Base-by-base conservation (phyloP, 2,888 invertebrate genomes). In the Volucella bombylans region DNA sequence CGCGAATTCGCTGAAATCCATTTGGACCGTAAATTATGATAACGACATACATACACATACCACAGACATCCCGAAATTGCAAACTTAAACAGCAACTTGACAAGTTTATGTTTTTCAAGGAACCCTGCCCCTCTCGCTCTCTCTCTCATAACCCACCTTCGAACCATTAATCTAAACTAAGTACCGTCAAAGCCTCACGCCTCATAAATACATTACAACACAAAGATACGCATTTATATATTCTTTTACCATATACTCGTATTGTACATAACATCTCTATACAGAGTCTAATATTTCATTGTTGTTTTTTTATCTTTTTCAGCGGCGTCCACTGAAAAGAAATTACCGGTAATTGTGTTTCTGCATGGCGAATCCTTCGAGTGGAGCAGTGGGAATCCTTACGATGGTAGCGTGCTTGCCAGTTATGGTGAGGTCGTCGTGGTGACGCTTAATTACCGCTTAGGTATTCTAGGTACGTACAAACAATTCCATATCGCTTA, bases 371-470 rank as follows among this genome's bases (percentile, higher is more conserved):
- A 92, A 90, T 96, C 96, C 68, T 97, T 97, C 91, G 97, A 97
- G 90, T 98, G 97, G 96, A 98, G 98, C 91, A 97, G 98, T 64
- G 99, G 99, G 87, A 98, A 98, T 92, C 96, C 98, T 8, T 99
- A 98, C 93, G 99, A 99, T 91, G 99, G 98, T 73, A 96, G 97
- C 86, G 97, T 98, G 59, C 93, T 99, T 85, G 96, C 99, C 59
- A 96, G 97, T 90, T 98, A 97, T 90, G 97, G 96, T 23, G 96
- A 96, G 82, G 93, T 98, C 89, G 97, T 99, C 78, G 98, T 98
- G 87, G 97, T 99, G 89, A 99, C 99, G 52, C 95, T 99, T 90
- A 99, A 99, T 94, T 99, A 98, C 92, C 95, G 99, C 87, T 94
- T 99, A 87, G 99, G 99, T 68, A 96, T 97, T 88, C 93, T 98